Percentiles rank a stretch among this genome's conserved stretches.
Conservation (phyloP, 2,888 invertebrate species). For the Loripinus fragilis region DNA sequence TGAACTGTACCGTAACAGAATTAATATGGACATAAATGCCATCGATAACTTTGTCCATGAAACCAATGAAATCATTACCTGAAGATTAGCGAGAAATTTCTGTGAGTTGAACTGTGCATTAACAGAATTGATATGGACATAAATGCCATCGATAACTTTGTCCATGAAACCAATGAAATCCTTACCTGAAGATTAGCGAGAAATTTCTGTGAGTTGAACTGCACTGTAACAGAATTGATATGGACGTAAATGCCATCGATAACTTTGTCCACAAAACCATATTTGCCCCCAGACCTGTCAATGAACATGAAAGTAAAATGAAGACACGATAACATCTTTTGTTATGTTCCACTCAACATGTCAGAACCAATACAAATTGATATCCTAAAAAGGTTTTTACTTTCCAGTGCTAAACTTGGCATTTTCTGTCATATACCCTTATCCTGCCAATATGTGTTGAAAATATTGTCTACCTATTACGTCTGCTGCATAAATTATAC, state of each 20-base stretch:
- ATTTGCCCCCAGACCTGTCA: constrained; percentile 86
- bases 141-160: constrained; percentile 98
- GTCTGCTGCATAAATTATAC: too few relatives aligned
- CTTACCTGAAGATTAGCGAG: constrained; percentile 96
- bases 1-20: constrained; percentile 96
- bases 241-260: constrained; percentile 98
- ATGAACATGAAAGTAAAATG: not conserved
- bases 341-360: too few relatives aligned
- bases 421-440: too few relatives aligned
- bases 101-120: constrained; percentile 96
- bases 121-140: constrained; percentile 96
- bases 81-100: constrained; percentile 97
- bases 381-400: too few relatives aligned
- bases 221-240: constrained; percentile 97
- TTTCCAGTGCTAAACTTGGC: too few relatives aligned
- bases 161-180: constrained; percentile 93
- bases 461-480: too few relatives aligned
- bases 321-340: not conserved
- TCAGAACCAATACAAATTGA: too few relatives aligned
- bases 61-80: too few relatives aligned
- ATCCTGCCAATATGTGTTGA: too few relatives aligned
- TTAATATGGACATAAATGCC: constrained; percentile 98
- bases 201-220: constrained; percentile 97
- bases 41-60: constrained; percentile 97
- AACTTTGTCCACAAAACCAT: constrained; percentile 95